These are phyloP conservation scores for Timandra comae DNA, from an alignment of 2,888 invertebrate genomes.

Conservation along the genomic window DNA sequence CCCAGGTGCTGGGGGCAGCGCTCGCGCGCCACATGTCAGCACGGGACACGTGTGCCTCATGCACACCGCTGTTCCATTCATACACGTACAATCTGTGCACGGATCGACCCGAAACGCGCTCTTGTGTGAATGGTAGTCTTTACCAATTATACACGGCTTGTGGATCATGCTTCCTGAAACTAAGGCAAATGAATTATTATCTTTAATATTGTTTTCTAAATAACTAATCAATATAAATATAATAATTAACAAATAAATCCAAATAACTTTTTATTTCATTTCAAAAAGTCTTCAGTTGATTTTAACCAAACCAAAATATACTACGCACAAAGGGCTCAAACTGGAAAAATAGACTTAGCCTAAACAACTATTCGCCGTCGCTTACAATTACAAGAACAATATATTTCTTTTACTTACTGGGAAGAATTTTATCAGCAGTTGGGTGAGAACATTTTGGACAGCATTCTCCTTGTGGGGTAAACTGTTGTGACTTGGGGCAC, in stretches of 20 bases:
- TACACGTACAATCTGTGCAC: slow-evolving; percentile 91
- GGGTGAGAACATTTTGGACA: slow-evolving; percentile 78
- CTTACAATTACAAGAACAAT: too few species aligned
- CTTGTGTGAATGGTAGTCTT: slow-evolving; percentile 79
- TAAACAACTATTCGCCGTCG: too few species aligned
- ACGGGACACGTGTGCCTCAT: slow-evolving; percentile 90
- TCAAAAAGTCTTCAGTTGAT: too few species aligned
- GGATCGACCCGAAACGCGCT: slow-evolving; percentile 81
- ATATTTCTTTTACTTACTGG: slow-evolving; percentile 54
- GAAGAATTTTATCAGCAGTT: slow-evolving; percentile 67
- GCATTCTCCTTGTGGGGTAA: slow-evolving; percentile 86
- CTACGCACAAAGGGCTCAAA: neutral
- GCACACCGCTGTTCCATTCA: slow-evolving; percentile 88
- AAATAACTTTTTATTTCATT: neutral
- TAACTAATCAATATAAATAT: too few species aligned
- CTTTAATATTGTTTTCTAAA: too few species aligned
- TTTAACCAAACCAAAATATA: too few species aligned
- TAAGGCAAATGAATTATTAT: slow-evolving; percentile 12
- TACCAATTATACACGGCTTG: slow-evolving; percentile 83
- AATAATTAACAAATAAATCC: neutral
- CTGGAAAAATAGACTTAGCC: too few species aligned
- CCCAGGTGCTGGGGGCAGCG: slow-evolving; percentile 78
- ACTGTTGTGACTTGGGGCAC: slow-evolving; percentile 83
- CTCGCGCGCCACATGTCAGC: slow-evolving; percentile 89
- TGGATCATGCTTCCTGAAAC: slow-evolving; percentile 52